Conservation (phyloP, 2,797 vertebrate species). For the Poecilia picta region DNA sequence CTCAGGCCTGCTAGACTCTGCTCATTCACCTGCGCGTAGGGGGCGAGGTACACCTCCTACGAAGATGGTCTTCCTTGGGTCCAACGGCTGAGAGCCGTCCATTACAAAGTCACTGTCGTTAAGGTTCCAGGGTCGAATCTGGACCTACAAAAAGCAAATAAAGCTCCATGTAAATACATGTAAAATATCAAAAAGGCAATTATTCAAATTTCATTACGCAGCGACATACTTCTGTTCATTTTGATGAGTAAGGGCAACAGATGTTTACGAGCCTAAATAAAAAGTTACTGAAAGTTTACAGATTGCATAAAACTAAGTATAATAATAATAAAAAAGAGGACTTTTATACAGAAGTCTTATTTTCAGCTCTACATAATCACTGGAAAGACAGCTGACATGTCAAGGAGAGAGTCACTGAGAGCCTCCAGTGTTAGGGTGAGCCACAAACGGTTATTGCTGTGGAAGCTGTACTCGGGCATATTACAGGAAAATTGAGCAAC, state of each 20-base stretch:
- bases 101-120: conserved; percentile 99
- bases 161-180: neutral
- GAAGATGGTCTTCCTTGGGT: conserved; percentile 99
- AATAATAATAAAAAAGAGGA: neutral
- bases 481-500: neutral
- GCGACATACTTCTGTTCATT: neutral
- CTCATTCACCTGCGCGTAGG: conserved; percentile 90
- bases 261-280: neutral
- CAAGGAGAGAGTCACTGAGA: neutral
- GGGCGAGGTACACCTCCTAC: conserved; percentile 98
- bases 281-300: neutral
- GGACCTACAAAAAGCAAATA: conserved; percentile 82
- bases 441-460: neutral
- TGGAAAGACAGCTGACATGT: neutral
- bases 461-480: neutral
- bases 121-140: conserved; percentile 99
- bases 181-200: neutral
- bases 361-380: neutral
- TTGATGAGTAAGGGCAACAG: neutral
- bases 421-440: neutral
- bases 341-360: neutral
- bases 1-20: neutral
- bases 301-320: neutral
- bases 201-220: neutral
- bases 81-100: conserved; percentile 98